Evolutionary conservation across 2,113 vertebrate species (phyloP), one percentile per base, ranked within the genome.

Genomic region (Progne subis): DNA sequence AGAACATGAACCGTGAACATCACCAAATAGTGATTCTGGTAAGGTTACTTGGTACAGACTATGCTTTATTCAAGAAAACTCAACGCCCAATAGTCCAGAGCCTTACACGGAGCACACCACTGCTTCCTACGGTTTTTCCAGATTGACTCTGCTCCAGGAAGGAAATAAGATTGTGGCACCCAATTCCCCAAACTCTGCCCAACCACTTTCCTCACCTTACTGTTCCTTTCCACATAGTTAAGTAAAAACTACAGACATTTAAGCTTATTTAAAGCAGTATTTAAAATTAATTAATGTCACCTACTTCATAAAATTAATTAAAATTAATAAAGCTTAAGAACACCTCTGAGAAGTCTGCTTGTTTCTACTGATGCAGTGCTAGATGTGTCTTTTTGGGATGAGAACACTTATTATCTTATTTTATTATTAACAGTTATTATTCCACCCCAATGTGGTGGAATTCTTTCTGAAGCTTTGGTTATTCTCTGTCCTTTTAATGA

Each of bases 21-120:
- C 67, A 26, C 32, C 29, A 3, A 46, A 13, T 2, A 21, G 1
- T 5, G 2, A 8, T 32, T 24, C 63, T 14, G 14, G 15, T 18
- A 14, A 21, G 13, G 20, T 0, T 14, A 12, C 8, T 8, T 10
- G 32, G 34, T 5, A 18, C 7, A 18, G 1, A 8, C 8, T 0
- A 1, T 7, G 23, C 13, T 47, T 47, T 9, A 9, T 18, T 25
- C 20, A 50, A 44, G 5, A 37, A 68, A 53, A 23, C 5, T 7
- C 8, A 32, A 15, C 18, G 18, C 16, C 26, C 18, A 19, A 3
- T 25, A 39, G 12, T 47, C 32, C 25, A 5, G 13, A 29, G 26
- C 14, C 47, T 31, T 28, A 15, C 29, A 12, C 23, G 17, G 29
- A 41, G 15, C 19, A 24, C 12, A 24, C 12, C 20, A 1, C 23